Evolutionary conservation across 2,113 vertebrate genomes (phyloP), one percentile per base, ranked within the genome.

Genomic region (Grus americana): DNA sequence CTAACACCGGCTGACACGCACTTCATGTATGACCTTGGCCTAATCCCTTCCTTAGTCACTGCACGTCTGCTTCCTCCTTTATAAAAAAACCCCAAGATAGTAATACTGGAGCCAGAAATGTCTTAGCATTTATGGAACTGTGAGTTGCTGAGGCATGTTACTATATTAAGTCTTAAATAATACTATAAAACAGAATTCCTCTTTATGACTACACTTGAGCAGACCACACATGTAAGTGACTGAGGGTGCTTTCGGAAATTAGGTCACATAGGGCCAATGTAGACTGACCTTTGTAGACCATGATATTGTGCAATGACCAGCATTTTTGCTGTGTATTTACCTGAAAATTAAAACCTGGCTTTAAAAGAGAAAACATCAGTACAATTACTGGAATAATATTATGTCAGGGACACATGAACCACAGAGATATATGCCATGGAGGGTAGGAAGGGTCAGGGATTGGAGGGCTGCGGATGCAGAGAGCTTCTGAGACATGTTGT

Each of bases 11-110:
- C 94, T 95, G 80, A 76, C 78, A 66, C 1, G 1, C 22, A 32
- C 50, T 91, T 90, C 47, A 30, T 83, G 72, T 71, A 5, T 94
- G 94, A 96, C 93, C 91, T 88, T 90, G 86, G 52, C 73, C 74
- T 97, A 93, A 49, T 63, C 70, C 78, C 72, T 71, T 88, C 78
- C 72, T 71, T 88, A 86, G 57, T 96, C 78, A 47, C n/a, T 79
- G n/a, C 8, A 1, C 22, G 78, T 40, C 93, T 54, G 10, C 73
- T 92, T 92, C 75, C 79, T 93, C 47, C 84, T 90, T 79, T 42
- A 17, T 79, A 13, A 86, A 74, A 44, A 44, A 44, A 44, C 54
- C 12, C 12, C 12, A 49, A 54, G 62, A 90, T 74, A 84, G 52
- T 79, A 90, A 70, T 86, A 57, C 42, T 90, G 73, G 54, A 62